Base-by-base conservation (phyloP, 2,888 invertebrate genomes). In the Periphyllus acericola region DNA sequence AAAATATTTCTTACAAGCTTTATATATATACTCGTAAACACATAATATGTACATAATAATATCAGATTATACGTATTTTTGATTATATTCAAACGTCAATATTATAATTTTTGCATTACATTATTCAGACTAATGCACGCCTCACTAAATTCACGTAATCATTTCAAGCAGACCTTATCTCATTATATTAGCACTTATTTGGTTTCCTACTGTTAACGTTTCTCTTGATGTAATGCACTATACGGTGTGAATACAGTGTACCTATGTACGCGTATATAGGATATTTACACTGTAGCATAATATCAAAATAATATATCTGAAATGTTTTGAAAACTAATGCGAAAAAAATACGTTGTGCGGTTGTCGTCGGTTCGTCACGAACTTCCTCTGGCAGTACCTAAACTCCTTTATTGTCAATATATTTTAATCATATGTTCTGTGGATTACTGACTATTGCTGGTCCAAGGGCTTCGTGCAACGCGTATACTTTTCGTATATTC, bases 111-210 rank as follows among this genome's bases (percentile, higher is more conserved):
- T 32, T 21, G 78, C 4, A 52, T 78, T 78, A 11, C 29, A 32
- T 78, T 25, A 80, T 80, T 68, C n/a, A 9, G 19, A 29, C 40
- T 29, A 5, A 80, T 80, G 66, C 40, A 80, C 66, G 80, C 80
- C 9, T 66, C 66, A 66, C 19, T 17, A 66, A 68, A 68, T 80
- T 80, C 66, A 29, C 40, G 66, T 80, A 80, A 40, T 66, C 36
- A 80, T 80, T 80, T 80, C 80, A 29, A 36, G 36, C 66, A 52
- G 66, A 40, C 80, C 46, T 80, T 66, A 66, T 40, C 80, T 80
- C 80, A 29, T 80, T 80, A 66, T 80, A 66, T 80, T 19, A 40
- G 66, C 80, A 80, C 36, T 66, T 80, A 36, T 19, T 68, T 40
- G 80, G 80, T 36, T 80, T 80, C 80, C 40, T 40, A 29, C 21